Evolutionary conservation across 2,888 invertebrate genomes (phyloP).

Genomic region (Acronicta psi): DNA sequence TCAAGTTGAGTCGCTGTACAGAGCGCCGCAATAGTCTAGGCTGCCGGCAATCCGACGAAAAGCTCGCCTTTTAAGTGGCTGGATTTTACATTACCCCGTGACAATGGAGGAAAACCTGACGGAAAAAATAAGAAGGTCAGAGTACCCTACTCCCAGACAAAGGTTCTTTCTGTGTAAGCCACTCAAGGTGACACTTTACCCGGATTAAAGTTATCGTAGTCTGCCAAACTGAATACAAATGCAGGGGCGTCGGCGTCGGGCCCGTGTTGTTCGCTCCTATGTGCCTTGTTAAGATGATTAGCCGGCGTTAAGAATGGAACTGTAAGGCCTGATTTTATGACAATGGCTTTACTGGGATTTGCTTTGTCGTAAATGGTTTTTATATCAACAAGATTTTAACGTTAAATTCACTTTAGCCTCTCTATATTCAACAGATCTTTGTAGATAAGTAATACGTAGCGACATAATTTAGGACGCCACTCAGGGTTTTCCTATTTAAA

Average conservation of each 20-base stretch:
- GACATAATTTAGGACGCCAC: conserved; percentile 45
- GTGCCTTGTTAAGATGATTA: conserved; percentile 72
- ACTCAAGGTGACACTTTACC: conserved; percentile 88
- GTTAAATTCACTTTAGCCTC: conserved; percentile 6
- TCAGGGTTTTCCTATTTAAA: conserved; percentile 51
- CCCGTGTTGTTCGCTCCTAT: conserved; percentile 63
- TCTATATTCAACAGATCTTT: conserved; percentile 7
- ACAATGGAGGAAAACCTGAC: conserved; percentile 82
- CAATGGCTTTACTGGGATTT: conserved; percentile 27
- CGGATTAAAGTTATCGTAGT: conserved; percentile 88
- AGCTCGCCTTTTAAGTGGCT: conserved; percentile 74
- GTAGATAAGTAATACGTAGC: conserved; percentile 15
- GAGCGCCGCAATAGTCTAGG: conserved; percentile 71
- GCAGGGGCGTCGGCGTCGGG: conserved; percentile 69
- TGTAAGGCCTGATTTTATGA: conserved; percentile 41
- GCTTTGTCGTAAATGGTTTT: conserved; percentile 35
- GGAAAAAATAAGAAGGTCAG: conserved; percentile 84
- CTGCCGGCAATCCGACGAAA: conserved; percentile 71
- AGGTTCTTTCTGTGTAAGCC: conserved; percentile 85
- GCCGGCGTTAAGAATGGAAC: conserved; percentile 52
- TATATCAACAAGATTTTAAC: conserved; percentile 21
- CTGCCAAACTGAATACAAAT: conserved; percentile 88
- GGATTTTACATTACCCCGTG: conserved; percentile 79
- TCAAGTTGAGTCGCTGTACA: conserved; percentile 71
- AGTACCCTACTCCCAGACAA: conserved; percentile 82